Evolutionary conservation across 2,797 vertebrate species (phyloP).

Genomic region (Austrolebias charrua): DNA sequence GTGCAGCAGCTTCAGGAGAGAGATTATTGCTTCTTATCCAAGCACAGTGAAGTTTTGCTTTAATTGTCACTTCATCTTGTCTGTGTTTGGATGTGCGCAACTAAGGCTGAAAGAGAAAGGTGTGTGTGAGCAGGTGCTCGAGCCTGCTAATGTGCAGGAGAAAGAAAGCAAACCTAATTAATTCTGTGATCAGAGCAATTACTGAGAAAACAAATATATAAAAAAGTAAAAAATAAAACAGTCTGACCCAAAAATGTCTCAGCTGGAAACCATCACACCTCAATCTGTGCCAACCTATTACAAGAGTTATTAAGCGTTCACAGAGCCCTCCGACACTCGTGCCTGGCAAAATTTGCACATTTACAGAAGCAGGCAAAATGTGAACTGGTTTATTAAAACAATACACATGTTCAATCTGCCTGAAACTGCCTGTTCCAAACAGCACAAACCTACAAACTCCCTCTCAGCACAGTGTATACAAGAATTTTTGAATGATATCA

Average conservation of each 20-base stretch:
- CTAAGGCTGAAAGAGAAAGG: background rate
- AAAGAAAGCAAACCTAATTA: conserved; percentile 63
- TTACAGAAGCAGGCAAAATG: conserved; percentile 29
- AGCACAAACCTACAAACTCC: too few species aligned
- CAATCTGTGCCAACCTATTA: conserved; percentile 66
- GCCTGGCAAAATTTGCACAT: conserved; percentile 39
- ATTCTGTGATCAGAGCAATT: conserved; percentile 74
- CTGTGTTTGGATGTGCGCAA: conserved; percentile 4
- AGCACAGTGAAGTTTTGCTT: conserved; percentile 12
- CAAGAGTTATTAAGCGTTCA: conserved; percentile 47
- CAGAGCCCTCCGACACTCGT: conserved; percentile 19
- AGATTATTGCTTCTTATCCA: conserved; percentile 19
- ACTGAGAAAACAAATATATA: conserved; percentile 24
- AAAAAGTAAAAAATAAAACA: conserved; percentile 21
- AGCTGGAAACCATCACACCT: conserved; percentile 62
- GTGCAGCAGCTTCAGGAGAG: conserved; percentile 19
- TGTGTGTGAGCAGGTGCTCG: conserved; percentile 34
- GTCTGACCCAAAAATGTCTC: conserved; percentile 73
- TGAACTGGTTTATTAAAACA: conserved; percentile 28
- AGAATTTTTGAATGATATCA: too few species aligned
- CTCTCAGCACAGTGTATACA: too few species aligned
- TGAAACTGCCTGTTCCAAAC: background rate
- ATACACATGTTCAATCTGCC: conserved; percentile 12
- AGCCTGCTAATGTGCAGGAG: conserved; percentile 8
- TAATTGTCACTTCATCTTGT: conserved; percentile 35